phyloP scores from a whole-genome alignment of 1,140 invertebrate species.

The Eueides isabella region DNA sequence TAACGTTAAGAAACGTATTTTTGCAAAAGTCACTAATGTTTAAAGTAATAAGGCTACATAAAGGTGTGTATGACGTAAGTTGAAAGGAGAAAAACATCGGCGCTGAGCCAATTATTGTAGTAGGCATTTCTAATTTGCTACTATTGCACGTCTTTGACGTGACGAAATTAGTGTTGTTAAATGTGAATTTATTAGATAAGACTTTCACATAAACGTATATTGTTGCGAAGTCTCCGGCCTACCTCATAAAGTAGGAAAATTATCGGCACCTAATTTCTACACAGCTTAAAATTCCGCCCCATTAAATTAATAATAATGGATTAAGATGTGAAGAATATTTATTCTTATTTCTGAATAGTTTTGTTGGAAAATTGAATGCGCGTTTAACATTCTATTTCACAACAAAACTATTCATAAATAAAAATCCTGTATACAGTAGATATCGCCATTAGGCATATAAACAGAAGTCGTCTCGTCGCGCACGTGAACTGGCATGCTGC shows the following conservation, averaged over 20 bases:
- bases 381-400: neutral
- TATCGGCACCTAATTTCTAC: neutral
- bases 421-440: neutral
- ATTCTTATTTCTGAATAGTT: too few relatives aligned
- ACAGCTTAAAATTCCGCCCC: neutral
- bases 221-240: neutral
- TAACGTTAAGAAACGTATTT: neutral
- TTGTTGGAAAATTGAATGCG: too few relatives aligned
- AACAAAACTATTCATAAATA: neutral
- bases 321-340: too few relatives aligned
- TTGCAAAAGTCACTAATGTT: constrained; percentile 1
- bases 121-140: constrained; percentile 22
- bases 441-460: neutral
- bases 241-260: neutral
- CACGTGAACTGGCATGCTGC: neutral
- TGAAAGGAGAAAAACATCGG: constrained; percentile 38
- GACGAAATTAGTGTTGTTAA: constrained; percentile 16
- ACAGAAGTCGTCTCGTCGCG: neutral
- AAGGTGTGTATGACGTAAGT: constrained; percentile 23
- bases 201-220: constrained; percentile 7
- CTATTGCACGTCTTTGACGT: constrained; percentile 2
- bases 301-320: too few relatives aligned
- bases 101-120: constrained; percentile 39
- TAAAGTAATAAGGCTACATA: constrained; percentile 5
- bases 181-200: constrained; percentile 13